Percentiles rank a stretch among this genome's conserved stretches.
These are phyloP conservation scores for Drosophila putrida DNA, from an alignment of 2,888 invertebrate genomes.

Conservation along the genomic window DNA sequence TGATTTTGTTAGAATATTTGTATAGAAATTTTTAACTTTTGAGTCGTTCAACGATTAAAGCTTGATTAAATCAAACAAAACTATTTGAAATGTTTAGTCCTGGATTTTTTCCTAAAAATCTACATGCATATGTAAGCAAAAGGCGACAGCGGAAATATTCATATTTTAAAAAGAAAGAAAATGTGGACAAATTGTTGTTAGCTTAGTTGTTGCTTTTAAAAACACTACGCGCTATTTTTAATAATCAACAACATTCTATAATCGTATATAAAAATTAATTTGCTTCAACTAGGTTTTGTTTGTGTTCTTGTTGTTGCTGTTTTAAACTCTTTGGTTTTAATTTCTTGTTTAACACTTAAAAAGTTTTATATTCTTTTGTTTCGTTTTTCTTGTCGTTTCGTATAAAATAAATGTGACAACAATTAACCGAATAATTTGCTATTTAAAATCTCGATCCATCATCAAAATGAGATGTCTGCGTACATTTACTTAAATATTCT, in stretches of 20 bases:
- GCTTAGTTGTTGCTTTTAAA: constrained; percentile 63
- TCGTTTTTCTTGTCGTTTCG: constrained; percentile 33
- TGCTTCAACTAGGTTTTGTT: constrained; percentile 67
- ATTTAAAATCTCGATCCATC: constrained; percentile 71
- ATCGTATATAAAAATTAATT: constrained; percentile 76
- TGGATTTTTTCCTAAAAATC: background rate
- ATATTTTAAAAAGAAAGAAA: background rate
- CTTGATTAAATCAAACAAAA: constrained; percentile 59
- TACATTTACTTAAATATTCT: constrained; percentile 47
- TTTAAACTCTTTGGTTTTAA: constrained; percentile 74
- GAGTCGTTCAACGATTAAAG: constrained; percentile 83
- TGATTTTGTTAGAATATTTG: constrained; percentile 7
- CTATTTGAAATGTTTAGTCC: constrained; percentile 19
- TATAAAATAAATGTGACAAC: constrained; percentile 76
- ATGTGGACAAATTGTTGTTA: constrained; percentile 50
- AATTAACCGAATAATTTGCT: constrained; percentile 77
- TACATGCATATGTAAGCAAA: constrained; percentile 7
- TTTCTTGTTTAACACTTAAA: constrained; percentile 73
- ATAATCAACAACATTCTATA: constrained; percentile 81
- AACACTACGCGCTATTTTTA: constrained; percentile 76
- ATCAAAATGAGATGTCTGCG: constrained; percentile 18
- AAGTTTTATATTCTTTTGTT: constrained; percentile 42
- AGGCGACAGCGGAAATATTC: constrained; percentile 22
- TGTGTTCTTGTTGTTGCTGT: constrained; percentile 45
- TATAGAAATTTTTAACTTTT: constrained; percentile 57